Evolutionary conservation across 2,797 vertebrate species (phyloP).

Genomic region (Mycteria americana): DNA sequence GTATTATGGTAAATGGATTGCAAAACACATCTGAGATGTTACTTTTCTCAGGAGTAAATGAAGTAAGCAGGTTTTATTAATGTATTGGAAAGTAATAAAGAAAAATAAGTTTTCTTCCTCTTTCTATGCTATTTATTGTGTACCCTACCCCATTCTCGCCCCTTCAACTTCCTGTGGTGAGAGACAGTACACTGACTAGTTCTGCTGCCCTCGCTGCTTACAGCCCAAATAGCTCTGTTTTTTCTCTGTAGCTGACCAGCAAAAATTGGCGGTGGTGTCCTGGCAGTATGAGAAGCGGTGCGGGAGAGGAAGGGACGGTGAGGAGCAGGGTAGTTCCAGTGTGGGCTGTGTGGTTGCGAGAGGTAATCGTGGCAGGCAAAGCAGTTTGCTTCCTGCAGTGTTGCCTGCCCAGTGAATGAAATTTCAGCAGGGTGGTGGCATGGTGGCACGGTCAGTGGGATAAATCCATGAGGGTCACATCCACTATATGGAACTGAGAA

Average conservation of each 20-base stretch:
- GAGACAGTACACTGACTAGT: accelerated
- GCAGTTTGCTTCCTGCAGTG: not conserved
- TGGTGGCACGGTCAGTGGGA: not conserved
- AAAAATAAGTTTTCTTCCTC: not conserved
- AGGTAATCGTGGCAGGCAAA: not conserved
- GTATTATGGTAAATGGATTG: not conserved
- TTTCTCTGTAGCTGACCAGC: not conserved
- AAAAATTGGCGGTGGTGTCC: no score
- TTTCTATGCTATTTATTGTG: not conserved
- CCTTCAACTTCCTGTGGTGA: not conserved
- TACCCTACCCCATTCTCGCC: not conserved
- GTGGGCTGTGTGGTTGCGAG: not conserved
- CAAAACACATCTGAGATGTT: not conserved
- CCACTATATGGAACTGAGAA: not conserved
- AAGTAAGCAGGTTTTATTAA: not conserved
- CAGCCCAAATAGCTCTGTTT: not conserved
- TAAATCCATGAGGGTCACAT: not conserved
- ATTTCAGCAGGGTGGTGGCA: not conserved
- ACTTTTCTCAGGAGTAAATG: not conserved
- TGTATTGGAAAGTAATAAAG: not conserved
- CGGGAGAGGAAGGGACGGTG: not conserved
- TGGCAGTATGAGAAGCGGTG: accelerated
- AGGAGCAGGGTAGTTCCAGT: not conserved
- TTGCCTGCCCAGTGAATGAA: not conserved
- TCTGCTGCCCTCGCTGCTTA: not conserved